Base-by-base conservation (phyloP, 2,113 vertebrate genomes). In the Lepisosteus osseus region DNA sequence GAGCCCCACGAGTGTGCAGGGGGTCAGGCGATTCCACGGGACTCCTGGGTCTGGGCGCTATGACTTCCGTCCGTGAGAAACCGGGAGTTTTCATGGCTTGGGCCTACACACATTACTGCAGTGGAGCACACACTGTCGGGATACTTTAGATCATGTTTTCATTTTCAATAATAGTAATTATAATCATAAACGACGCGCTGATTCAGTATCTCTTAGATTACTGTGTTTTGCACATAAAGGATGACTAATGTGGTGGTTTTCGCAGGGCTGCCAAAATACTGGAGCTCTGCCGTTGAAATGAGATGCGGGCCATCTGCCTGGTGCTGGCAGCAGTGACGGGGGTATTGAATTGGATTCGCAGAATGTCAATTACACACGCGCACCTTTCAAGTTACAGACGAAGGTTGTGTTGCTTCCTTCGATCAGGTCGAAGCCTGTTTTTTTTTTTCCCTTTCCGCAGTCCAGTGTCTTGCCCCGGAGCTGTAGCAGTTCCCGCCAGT, bases 271-370 rank as follows among this genome's bases (percentile, higher is more conserved):
- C 80, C 78, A 80, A 73, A 72, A 78, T 76, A 77, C 76, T 78
- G 76, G 79, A 82, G 69, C 72, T 59, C 67, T 61, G 74, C 70
- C 44, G 68, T 82, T 74, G 72, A 77, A 82, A 80, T 78, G 67
- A 82, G 74, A 82, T 78, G 78, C 76, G 68, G 67, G 78, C 80
- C 80, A 82, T 82, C 78, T 82, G 80, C 73, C 73, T 79, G 57
- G 72, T 67, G 68, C 61, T 78, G 80, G 80, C 78, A 80, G 76
- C 67, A 78, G 67, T 71, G 76, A 82, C 75, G 54, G 76, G 72
- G 78, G 78, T 82, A 73, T 79, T 82, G 72, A 74, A 74, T 76
- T 82, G 72, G 76, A 74, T 76, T 76, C 75, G 74, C 70, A 67
- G 72, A 74, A 74, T 72, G 63, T 77, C 74, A 76, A 78, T 76